Base-by-base conservation (phyloP, 2,888 invertebrate species). In the Auanema freiburgensis region DNA sequence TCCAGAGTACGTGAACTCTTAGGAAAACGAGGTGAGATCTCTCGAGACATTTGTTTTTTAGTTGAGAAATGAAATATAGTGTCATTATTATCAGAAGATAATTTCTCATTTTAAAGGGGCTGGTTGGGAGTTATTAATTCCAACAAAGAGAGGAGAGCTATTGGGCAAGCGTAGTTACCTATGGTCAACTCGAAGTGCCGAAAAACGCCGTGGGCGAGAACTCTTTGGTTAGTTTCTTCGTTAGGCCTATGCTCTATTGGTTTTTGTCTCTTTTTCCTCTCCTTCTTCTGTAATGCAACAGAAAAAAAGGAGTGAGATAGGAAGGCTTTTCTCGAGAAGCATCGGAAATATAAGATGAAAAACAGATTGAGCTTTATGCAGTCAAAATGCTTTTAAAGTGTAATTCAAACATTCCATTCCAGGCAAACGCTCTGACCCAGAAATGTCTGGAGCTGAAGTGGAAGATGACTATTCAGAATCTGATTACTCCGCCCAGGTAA, bases 341-440 rank as follows among this genome's bases (percentile, higher is more conserved):
- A 8, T 33, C 33, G 33, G 33, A 33, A 33, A 33, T 33, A 33
- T 33, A 33, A 16, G 46, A 46, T 46, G 21, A 18, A 18, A 46
- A 18, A 46, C 46, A 46, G 21, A 46, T 18, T 16, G 23, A 23
- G 40, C 12, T 56, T 14, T 24, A 18, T 16, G 33, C 25, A 6
- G 49, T 23, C 41, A 24, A 33, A 16, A 44, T 49, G 23, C 12
- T 11, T 42, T 16, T 10, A 49, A 44, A 49, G 16, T 21, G 50
- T 40, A 11, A 16, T 58, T 6, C 5, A 59, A 24, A 59, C 10
- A 18, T 53, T 11, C 24, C 12, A 41, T 52, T 60, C n/a, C 16
- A 60, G 60, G 60, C 11, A 60, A 60, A 54, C 42, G 60, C 4
- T 54, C 60, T 10, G 46, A 16, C 2, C n/a, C 24, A 11, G 46